Evolutionary conservation across 2,113 vertebrate genomes (phyloP).

Genomic region (Helogale parvula): DNA sequence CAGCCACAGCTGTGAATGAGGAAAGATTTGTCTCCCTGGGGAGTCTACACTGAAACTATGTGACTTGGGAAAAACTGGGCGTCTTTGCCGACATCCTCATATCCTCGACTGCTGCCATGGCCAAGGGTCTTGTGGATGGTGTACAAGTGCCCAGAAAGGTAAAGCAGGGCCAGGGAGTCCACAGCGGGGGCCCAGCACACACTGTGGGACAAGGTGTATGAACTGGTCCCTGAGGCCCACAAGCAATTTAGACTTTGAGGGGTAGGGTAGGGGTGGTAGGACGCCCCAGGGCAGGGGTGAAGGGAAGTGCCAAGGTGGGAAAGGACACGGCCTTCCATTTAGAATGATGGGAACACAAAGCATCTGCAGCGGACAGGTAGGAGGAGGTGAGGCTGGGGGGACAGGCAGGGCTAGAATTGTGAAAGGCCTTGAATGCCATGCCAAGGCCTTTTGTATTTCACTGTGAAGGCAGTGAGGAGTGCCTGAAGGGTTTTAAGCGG

Average conservation of each 20-base stretch:
- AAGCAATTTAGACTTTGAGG: not conserved
- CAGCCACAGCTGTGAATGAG: not conserved
- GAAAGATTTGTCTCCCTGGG: not conserved
- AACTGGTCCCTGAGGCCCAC: not conserved
- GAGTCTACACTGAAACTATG: not conserved
- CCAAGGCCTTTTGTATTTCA: not conserved
- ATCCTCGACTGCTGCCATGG: too few relatives aligned
- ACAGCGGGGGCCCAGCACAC: not conserved
- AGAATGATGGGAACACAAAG: not conserved
- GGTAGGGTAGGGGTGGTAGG: not conserved
- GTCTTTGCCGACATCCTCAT: not conserved
- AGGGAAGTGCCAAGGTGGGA: too few relatives aligned
- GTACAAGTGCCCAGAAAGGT: rapidly evolving
- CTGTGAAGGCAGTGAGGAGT: not conserved
- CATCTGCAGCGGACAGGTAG: not conserved
- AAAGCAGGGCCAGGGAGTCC: not conserved
- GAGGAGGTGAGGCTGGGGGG: not conserved
- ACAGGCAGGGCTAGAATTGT: not conserved
- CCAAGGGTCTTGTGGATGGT: not conserved
- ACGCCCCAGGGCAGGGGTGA: too few relatives aligned
- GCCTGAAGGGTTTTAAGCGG: not conserved
- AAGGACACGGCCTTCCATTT: rapidly evolving
- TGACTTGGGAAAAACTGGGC: not conserved
- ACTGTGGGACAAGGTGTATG: rapidly evolving
- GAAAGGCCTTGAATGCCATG: not conserved